Evolutionary conservation across 2,888 invertebrate species (phyloP).

Genomic region (Caenorhabditis sp.): DNA sequence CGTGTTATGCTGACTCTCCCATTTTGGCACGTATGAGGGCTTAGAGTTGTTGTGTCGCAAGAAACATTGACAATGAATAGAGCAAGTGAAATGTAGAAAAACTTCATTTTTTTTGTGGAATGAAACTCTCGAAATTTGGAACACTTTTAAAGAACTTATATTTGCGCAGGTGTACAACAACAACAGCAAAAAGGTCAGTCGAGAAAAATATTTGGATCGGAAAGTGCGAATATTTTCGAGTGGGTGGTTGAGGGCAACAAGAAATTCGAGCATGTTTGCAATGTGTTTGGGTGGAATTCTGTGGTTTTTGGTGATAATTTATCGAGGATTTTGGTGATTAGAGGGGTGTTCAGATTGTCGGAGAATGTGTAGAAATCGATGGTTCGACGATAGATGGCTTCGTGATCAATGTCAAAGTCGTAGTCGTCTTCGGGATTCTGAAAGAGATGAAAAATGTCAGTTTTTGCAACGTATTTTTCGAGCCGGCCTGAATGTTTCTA

Average conservation of each 20-base stretch:
- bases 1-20: slow-evolving; percentile 11
- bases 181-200: background rate
- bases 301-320: slow-evolving; percentile 6
- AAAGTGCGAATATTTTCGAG: slow-evolving; percentile 9
- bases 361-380: slow-evolving; percentile 25
- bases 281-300: slow-evolving; percentile 14
- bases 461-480: background rate
- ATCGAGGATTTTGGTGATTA: background rate
- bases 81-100: background rate
- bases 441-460: background rate
- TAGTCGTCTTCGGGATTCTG: slow-evolving; percentile 42
- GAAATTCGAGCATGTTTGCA: slow-evolving; percentile 28
- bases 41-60: background rate
- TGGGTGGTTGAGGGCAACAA: slow-evolving; percentile 18
- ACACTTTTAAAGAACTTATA: too few relatives aligned
- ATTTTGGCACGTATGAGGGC: slow-evolving; percentile 15
- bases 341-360: background rate
- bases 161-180: background rate
- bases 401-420: slow-evolving; percentile 28
- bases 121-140: too few relatives aligned
- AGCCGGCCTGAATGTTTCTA: too few relatives aligned
- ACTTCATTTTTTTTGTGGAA: background rate
- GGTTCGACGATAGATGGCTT: slow-evolving; percentile 33
- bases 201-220: slow-evolving; percentile 17
- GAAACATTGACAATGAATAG: background rate